Evolutionary conservation across 2,113 vertebrate genomes (phyloP).

Genomic region (Oenanthe oenanthe): DNA sequence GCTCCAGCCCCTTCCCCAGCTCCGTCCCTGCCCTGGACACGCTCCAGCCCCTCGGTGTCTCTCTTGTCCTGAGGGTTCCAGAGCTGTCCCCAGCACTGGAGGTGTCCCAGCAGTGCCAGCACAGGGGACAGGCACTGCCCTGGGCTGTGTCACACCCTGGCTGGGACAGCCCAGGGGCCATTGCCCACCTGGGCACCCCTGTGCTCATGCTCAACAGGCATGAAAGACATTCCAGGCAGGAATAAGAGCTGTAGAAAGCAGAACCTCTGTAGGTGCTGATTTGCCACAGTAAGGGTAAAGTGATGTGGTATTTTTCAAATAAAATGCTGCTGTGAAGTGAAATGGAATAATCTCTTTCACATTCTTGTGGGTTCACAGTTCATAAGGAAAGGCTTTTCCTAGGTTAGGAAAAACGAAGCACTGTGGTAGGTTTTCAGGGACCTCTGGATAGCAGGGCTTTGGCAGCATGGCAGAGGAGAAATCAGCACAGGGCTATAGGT

Average conservation of each 20-base stretch:
- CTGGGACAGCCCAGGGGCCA: background rate
- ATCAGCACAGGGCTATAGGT: background rate
- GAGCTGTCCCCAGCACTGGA: background rate
- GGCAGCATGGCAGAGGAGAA: background rate
- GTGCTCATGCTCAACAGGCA: background rate
- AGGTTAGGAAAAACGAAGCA: background rate
- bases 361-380: background rate
- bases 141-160: background rate
- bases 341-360: background rate
- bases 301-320: background rate
- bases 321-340: background rate
- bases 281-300: background rate
- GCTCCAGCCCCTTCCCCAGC: too few relatives aligned
- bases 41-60: too few relatives aligned
- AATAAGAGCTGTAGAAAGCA: background rate
- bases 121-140: background rate
- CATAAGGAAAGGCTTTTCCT: background rate
- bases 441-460: background rate
- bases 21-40: too few relatives aligned
- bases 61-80: too few relatives aligned
- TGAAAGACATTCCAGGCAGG: background rate
- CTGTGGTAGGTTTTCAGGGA: background rate
- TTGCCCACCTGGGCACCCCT: too few relatives aligned
- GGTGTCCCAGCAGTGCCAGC: background rate
- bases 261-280: background rate